A percentile compares a stretch with the other conserved stretches of the same genome.
These are phyloP conservation scores for Paedocypris sp. DNA, from an alignment of 2,113 vertebrate species.

Conservation along the genomic window DNA sequence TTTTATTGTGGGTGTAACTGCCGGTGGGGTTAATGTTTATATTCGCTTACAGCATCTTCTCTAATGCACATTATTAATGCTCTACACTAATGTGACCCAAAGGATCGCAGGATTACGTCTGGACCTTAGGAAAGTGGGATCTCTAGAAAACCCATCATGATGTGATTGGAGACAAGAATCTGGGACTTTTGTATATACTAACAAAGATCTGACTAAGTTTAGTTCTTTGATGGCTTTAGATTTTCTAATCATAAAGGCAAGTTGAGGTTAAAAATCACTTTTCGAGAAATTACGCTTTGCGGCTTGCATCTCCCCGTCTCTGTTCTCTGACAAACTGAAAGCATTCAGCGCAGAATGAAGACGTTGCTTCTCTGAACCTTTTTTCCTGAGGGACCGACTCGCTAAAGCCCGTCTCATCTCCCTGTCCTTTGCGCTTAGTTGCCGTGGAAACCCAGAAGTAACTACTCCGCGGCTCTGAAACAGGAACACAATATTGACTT, in stretches of 20 bases:
- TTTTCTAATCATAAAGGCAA: not conserved
- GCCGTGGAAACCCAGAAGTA: slow-evolving; percentile 60
- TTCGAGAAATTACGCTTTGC: not conserved
- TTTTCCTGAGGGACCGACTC: slow-evolving; percentile 28
- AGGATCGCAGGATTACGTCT: slow-evolving; percentile 43
- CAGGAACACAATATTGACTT: slow-evolving; percentile 32
- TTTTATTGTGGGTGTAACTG: slow-evolving; percentile 48
- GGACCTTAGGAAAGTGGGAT: slow-evolving; percentile 28
- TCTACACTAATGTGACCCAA: slow-evolving; percentile 42
- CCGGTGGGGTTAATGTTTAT: slow-evolving; percentile 47
- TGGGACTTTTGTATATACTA: slow-evolving; percentile 10
- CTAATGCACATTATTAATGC: slow-evolving; percentile 48
- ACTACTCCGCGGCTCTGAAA: slow-evolving; percentile 46
- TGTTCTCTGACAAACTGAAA: not conserved
- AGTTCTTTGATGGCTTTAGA: slow-evolving; percentile 2
- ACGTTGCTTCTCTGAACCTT: slow-evolving; percentile 16
- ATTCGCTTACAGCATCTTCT: slow-evolving; percentile 38
- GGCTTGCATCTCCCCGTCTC: not conserved
- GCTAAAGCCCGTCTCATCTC: slow-evolving; percentile 47
- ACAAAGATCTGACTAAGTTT: slow-evolving; percentile 9
- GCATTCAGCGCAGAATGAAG: slow-evolving; percentile 25
- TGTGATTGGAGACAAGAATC: slow-evolving; percentile 27
- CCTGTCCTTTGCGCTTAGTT: slow-evolving; percentile 56
- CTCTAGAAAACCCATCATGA: slow-evolving; percentile 35
- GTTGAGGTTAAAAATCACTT: not conserved